These are phyloP conservation scores for Puffinus mauretanicus DNA, from an alignment of 2,113 vertebrate species.

Conservation along the genomic window DNA sequence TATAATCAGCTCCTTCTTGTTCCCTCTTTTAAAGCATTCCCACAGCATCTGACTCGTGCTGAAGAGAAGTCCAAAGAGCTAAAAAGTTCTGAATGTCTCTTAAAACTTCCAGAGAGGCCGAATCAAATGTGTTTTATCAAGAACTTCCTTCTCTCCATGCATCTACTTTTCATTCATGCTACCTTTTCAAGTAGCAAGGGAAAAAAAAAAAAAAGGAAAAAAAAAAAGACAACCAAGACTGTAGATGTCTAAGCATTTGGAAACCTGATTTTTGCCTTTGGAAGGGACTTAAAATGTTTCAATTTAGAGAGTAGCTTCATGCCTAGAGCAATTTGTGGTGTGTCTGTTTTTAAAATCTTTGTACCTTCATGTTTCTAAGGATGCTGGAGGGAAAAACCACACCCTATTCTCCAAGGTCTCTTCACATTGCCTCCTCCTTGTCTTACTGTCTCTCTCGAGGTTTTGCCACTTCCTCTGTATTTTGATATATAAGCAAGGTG, in stretches of 20 bases:
- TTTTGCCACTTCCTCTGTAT: fast-evolving
- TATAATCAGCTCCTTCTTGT: not conserved
- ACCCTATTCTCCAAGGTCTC: not conserved
- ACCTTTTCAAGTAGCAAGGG: not conserved
- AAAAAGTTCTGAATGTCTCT: not conserved
- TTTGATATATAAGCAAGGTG: not conserved
- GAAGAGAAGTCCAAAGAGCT: not conserved
- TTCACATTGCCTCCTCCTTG: not conserved
- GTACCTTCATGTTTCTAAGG: not conserved
- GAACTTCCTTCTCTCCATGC: not conserved
- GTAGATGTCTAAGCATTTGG: not conserved
- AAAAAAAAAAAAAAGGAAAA: too few relatives aligned
- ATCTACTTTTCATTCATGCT: not conserved
- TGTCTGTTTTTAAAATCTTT: not conserved
- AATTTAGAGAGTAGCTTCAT: not conserved
- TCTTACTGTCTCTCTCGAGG: not conserved
- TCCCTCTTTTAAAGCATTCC: not conserved
- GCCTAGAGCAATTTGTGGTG: not conserved
- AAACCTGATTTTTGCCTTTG: not conserved
- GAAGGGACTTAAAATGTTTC: not conserved
- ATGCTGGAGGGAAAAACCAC: not conserved
- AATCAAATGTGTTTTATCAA: not conserved
- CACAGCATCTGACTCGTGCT: not conserved
- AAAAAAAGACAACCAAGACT: not conserved
- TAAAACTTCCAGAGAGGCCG: not conserved